These are phyloP conservation scores for Mercenaria mercenaria DNA, from an alignment of 1,140 invertebrate species.

Conservation along the genomic window DNA sequence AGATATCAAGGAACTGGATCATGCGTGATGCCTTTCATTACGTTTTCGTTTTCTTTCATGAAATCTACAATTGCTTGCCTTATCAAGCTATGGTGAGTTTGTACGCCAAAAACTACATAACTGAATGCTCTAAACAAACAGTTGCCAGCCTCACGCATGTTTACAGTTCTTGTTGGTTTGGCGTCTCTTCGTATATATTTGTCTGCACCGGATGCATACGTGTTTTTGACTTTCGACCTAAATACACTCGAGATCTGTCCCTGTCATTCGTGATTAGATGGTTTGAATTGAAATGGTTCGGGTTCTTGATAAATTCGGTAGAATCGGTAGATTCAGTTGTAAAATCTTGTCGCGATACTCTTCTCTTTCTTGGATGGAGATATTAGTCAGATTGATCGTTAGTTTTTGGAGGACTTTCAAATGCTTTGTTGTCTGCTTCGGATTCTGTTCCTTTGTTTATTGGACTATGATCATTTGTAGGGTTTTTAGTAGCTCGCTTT, in stretches of 20 bases:
- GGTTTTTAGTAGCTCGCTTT: not conserved
- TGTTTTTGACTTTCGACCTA: slow-evolving; percentile 1
- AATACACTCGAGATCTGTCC: not conserved
- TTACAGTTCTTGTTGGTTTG: slow-evolving; percentile 3
- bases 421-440: not conserved
- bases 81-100: not conserved
- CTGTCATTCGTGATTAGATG: not conserved
- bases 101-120: not conserved
- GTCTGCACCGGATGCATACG: not conserved
- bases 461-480: not conserved
- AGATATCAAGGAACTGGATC: no score
- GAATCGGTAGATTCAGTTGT: not conserved
- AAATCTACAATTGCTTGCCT: not conserved
- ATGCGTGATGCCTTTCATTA: no score
- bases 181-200: slow-evolving; percentile 22
- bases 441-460: not conserved
- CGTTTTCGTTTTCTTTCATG: slow-evolving; percentile 21
- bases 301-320: not conserved
- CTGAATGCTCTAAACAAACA: slow-evolving; percentile 32
- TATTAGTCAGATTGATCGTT: no score
- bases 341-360: not conserved
- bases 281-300: not conserved
- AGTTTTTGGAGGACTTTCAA: no score
- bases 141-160: slow-evolving; percentile 22
- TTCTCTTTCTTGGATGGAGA: not conserved